Conservation (phyloP, 2,888 invertebrate genomes). For the Pilophorus perplexus region DNA sequence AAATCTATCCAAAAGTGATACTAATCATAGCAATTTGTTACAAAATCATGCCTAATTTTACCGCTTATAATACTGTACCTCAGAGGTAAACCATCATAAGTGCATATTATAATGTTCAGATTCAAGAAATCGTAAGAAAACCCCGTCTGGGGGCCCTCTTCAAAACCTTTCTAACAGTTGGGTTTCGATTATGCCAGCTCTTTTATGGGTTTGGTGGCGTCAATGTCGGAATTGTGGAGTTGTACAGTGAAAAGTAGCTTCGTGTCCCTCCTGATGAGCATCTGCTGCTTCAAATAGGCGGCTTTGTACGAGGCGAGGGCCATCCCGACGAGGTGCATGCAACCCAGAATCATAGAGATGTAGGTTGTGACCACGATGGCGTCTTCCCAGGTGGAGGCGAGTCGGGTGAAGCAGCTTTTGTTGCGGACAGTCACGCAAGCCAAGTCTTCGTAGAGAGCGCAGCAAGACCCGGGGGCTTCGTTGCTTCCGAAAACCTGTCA, state of each 20-base stretch:
- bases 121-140: too few species aligned
- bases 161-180: too few species aligned
- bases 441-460: not conserved
- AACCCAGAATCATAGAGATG: not conserved
- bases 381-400: not conserved
- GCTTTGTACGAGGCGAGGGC: slow-evolving; percentile 42
- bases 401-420: slow-evolving; percentile 1
- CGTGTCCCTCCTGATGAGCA: slow-evolving; percentile 39
- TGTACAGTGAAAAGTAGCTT: slow-evolving; percentile 16
- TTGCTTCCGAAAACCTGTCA: slow-evolving; percentile 10
- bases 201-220: slow-evolving; percentile 6
- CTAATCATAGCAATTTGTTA: too few species aligned
- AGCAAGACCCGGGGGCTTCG: slow-evolving; percentile 21
- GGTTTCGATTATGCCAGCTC: too few species aligned
- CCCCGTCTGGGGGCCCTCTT: too few species aligned
- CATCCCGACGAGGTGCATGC: slow-evolving; percentile 42
- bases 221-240: slow-evolving; percentile 7
- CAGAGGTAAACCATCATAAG: too few species aligned
- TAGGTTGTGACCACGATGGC: slow-evolving; percentile 4
- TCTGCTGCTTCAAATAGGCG: slow-evolving; percentile 41
- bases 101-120: too few species aligned
- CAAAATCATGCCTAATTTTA: too few species aligned
- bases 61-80: too few species aligned
- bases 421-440: not conserved
- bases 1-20: too few species aligned